phyloP scores from a whole-genome alignment of 2,113 vertebrate genomes.

The Dinomys branickii region DNA sequence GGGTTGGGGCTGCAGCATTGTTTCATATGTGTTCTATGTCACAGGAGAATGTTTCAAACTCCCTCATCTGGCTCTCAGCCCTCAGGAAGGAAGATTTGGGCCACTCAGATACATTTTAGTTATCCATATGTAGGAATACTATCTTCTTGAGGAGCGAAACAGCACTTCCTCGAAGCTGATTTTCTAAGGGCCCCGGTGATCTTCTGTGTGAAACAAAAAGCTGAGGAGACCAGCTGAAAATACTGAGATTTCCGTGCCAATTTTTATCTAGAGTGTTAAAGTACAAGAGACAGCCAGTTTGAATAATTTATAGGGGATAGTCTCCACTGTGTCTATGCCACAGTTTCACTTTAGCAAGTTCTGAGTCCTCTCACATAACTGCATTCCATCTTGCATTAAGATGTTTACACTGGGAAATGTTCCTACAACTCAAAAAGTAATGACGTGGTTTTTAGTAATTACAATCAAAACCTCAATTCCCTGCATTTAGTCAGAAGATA shows the following conservation, averaged over 20 bases:
- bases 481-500: not conserved
- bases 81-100: not conserved
- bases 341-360: not conserved
- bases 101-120: slow-evolving; percentile 5
- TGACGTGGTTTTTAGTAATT: not conserved
- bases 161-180: not conserved
- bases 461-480: not conserved
- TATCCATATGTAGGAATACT: not conserved
- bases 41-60: not conserved
- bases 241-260: not conserved
- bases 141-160: not conserved
- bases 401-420: slow-evolving; percentile 24
- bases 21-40: not conserved
- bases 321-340: not conserved
- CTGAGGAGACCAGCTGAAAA: not conserved
- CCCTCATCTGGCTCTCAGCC: not conserved
- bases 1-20: not conserved
- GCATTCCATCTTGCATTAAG: not conserved
- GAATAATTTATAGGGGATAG: not conserved
- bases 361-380: not conserved
- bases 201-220: not conserved
- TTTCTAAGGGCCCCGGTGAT: not conserved
- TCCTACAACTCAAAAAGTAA: slow-evolving; percentile 2
- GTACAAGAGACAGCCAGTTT: not conserved
- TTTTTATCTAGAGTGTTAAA: not conserved